Conservation (phyloP, 2,888 invertebrate genomes). For the Hypomecis atomaria region DNA sequence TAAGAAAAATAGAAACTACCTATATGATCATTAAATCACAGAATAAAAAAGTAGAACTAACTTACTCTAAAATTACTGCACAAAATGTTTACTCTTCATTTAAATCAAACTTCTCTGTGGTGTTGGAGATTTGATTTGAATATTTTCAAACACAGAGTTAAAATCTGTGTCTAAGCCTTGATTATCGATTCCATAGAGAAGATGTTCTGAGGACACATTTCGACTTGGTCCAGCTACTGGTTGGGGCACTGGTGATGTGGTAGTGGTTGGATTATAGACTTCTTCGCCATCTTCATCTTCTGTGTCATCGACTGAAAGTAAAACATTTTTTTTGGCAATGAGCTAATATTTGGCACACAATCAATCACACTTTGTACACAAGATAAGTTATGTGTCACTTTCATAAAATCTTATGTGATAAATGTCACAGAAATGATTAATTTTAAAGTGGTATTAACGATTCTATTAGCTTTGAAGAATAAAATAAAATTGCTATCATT, state of each 20-base stretch:
- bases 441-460: too few species aligned
- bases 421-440: too few species aligned
- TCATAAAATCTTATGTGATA: neutral
- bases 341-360: neutral
- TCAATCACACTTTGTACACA: conserved; percentile 1
- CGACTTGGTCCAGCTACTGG: conserved; percentile 75
- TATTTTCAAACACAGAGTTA: conserved; percentile 86
- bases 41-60: neutral
- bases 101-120: conserved; percentile 73
- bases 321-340: conserved; percentile 3
- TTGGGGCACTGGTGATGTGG: conserved; percentile 48
- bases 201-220: conserved; percentile 75
- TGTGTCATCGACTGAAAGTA: conserved; percentile 75
- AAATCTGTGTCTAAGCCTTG: conserved; percentile 86
- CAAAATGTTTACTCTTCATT: conserved; percentile 1
- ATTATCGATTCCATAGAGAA: conserved; percentile 84
- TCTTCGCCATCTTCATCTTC: conserved; percentile 77
- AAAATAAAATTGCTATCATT: too few species aligned
- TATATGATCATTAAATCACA: too few species aligned
- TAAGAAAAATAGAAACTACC: neutral
- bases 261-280: conserved; percentile 78
- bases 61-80: neutral
- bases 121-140: conserved; percentile 78
- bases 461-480: too few species aligned
- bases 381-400: neutral